Conservation (phyloP, 2,113 vertebrate genomes). For the Oryzias woworae region DNA sequence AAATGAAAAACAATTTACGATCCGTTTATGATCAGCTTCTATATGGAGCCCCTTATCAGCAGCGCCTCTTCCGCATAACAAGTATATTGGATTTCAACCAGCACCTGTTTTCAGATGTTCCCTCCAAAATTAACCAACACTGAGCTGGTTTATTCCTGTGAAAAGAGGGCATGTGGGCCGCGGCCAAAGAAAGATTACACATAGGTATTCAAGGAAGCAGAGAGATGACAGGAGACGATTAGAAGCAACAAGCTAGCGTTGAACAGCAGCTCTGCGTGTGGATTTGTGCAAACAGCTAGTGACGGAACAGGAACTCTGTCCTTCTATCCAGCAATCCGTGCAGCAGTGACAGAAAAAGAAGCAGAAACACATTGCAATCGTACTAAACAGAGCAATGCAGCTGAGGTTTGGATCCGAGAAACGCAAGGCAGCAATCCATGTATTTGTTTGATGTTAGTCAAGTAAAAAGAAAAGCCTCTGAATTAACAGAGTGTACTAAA, state of each 20-base stretch:
- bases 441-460: slow-evolving; percentile 13
- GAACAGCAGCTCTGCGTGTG: slow-evolving; percentile 10
- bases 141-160: slow-evolving; percentile 1
- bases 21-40: slow-evolving; percentile 1
- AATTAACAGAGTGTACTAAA: slow-evolving; percentile 13
- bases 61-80: not conserved
- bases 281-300: not conserved
- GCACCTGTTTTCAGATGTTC: slow-evolving; percentile 37
- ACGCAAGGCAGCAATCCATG: not conserved
- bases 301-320: slow-evolving; percentile 26
- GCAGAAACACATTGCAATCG: not conserved
- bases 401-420: not conserved
- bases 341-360: slow-evolving; percentile 30
- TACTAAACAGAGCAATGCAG: slow-evolving; percentile 13
- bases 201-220: not conserved
- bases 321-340: slow-evolving; percentile 5
- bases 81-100: slow-evolving; percentile 10
- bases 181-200: slow-evolving; percentile 30
- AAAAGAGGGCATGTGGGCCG: not conserved
- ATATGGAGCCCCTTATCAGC: not conserved
- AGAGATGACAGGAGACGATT: slow-evolving; percentile 29
- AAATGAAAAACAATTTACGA: too few relatives aligned
- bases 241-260: slow-evolving; percentile 9
- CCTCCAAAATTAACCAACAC: slow-evolving; percentile 34
- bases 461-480: slow-evolving; percentile 4